phyloP scores from a whole-genome alignment of 1,140 invertebrate species.

The Anagrus nilaparvatae region DNA sequence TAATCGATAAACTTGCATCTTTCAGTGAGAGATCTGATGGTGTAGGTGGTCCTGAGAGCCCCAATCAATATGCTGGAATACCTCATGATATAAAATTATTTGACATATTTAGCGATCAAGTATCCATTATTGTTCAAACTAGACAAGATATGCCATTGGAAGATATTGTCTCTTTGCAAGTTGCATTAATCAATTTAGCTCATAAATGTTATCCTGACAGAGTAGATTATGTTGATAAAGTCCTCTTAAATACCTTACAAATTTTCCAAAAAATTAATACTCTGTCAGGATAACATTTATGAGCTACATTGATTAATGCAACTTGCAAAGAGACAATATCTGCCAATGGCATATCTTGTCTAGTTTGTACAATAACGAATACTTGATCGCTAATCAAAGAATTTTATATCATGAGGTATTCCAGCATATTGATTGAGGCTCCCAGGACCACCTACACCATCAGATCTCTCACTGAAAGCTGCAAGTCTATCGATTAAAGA shows the following conservation, averaged over 20 bases:
- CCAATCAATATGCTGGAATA: conserved; percentile 52
- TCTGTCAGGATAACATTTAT: conserved; percentile 92
- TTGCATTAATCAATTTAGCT: conserved; percentile 88
- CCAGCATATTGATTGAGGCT: conserved; percentile 46
- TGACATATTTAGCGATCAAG: conserved; percentile 97
- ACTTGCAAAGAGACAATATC: conserved; percentile 95
- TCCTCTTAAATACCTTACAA: conserved; percentile 80
- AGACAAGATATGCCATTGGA: conserved; percentile 90
- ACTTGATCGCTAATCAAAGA: conserved; percentile 98
- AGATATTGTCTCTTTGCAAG: conserved; percentile 92
- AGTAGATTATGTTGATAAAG: conserved; percentile 92
- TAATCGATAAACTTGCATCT: conserved; percentile 85
- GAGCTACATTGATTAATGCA: conserved; percentile 86
- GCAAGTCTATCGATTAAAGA: conserved; percentile 89
- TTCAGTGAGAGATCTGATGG: conserved; percentile 68
- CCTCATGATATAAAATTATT: conserved; percentile 87
- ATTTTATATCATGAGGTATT: conserved; percentile 77
- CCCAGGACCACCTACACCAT: conserved; percentile 44
- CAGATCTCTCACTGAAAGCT: conserved; percentile 65
- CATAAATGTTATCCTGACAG: conserved; percentile 93
- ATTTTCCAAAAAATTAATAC: conserved; percentile 75
- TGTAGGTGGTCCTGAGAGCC: conserved; percentile 40
- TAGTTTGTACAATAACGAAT: conserved; percentile 85
- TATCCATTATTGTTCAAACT: conserved; percentile 88
- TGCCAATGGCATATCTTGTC: conserved; percentile 89